These are phyloP conservation scores for Sycophila sp. DNA, from an alignment of 1,140 invertebrate genomes.

Conservation along the genomic window DNA sequence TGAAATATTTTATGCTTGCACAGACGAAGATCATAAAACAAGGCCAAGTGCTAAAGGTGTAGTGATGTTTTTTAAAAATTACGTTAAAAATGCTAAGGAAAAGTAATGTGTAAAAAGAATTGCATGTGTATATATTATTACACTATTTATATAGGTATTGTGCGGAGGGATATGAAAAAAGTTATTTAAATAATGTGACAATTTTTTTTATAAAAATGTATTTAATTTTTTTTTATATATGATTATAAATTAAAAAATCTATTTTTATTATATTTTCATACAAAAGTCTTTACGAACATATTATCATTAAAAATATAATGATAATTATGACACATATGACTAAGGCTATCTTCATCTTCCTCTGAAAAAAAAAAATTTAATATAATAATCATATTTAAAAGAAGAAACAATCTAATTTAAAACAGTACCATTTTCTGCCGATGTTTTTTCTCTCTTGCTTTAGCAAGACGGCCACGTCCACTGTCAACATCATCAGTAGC, in stretches of 20 bases:
- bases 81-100: constrained; percentile 33
- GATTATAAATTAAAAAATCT: constrained; percentile 10
- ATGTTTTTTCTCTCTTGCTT: constrained; percentile 74
- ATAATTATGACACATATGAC: constrained; percentile 51
- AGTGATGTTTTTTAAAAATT: constrained; percentile 57
- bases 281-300: constrained; percentile 41
- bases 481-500: constrained; percentile 72
- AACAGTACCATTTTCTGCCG: constrained; percentile 71
- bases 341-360: constrained; percentile 55
- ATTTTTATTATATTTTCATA: background rate
- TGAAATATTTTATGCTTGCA: constrained; percentile 78
- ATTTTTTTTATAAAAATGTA: constrained; percentile 25
- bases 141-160: constrained; percentile 4
- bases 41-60: constrained; percentile 72
- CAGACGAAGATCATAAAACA: constrained; percentile 69
- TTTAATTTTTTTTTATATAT: constrained; percentile 19
- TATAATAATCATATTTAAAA: background rate
- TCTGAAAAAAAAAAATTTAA: constrained; percentile 54
- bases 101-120: background rate
- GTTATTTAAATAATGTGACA: no score
- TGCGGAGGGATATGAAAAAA: no score
- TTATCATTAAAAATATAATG: constrained; percentile 49
- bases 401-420: constrained; percentile 1
- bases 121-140: background rate
- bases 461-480: constrained; percentile 73